Evolutionary conservation across 2,113 vertebrate species (phyloP), one percentile per base, ranked within the genome.

Genomic region (Tychaedon coryphoeus): DNA sequence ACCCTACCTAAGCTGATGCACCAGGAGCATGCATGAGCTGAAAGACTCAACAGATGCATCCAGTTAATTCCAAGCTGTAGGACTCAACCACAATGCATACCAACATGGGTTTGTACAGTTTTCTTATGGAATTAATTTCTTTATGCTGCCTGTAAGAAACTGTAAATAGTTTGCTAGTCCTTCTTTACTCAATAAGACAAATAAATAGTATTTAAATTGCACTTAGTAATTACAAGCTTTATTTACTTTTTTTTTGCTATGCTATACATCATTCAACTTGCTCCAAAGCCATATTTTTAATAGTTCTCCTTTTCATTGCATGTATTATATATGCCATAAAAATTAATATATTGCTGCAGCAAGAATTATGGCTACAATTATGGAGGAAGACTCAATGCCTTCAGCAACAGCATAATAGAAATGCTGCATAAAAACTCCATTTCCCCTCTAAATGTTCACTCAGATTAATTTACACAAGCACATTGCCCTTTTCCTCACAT

Each of bases 381-480:
- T 18, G 25, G 62, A 93, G 62, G 36, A 94, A 54, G 71, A 50
- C 24, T 90, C 33, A 70, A 57, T 62, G 84, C 87, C 81, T 95
- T 91, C 45, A 92, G 77, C 70, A 90, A 81, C 18, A 60, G 23
- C 29, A 43, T 34, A 77, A 66, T 31, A 73, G 40, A 82, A 94
- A 69, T 66, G 29, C 54, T 31, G 43, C 71, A 54, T 69, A 90
- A 88, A 82, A 86, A 93, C 69, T 82, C 60, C 6, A 88, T 62
- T 90, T 71, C 56, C 54, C 33, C 29, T 73, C 62, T 42, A 86
- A 95, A 92, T 66, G 50, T 51, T 88, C 67, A 42, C 14, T 50
- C 18, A 83, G 34, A 66, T 73, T 80, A 86, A 76, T 90, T 95
- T 80, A 93, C 78, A 91, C 34, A 72, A 82, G 16, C 11, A 69